A percentile compares a stretch with the other conserved stretches of the same genome.
These are phyloP conservation scores for Musca vetustissima DNA, from an alignment of 1,140 invertebrate species.

Conservation along the genomic window DNA sequence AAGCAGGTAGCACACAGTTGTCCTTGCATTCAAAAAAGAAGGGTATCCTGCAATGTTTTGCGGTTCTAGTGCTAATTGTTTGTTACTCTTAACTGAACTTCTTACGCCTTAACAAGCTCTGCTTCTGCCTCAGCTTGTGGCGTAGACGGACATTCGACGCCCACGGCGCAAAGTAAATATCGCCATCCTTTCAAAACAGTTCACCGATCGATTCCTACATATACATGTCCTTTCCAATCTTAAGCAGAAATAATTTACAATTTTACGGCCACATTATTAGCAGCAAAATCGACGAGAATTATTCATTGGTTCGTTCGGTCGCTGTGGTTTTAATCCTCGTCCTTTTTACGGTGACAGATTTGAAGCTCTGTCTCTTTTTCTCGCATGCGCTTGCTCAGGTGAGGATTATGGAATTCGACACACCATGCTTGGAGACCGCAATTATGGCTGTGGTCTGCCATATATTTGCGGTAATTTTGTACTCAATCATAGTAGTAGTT, in stretches of 20 bases:
- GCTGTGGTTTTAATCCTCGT: no score
- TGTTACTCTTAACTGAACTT: conserved; percentile 33
- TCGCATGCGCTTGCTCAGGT: not conserved
- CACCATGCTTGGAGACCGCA: conserved; percentile 10
- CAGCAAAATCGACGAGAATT: not conserved
- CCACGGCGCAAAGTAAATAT: no score
- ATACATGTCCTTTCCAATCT: not conserved
- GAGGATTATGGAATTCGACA: not conserved
- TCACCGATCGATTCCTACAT: not conserved
- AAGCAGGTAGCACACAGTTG: not conserved
- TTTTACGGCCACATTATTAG: conserved; percentile 12
- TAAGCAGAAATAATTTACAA: not conserved
- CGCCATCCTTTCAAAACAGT: not conserved
- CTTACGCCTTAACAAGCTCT: conserved; percentile 16
- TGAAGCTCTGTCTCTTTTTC: not conserved
- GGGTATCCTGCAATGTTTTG: conserved; percentile 32
- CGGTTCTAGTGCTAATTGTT: conserved; percentile 52
- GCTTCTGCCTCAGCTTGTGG: not conserved
- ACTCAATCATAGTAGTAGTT: not conserved
- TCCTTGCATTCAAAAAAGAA: not conserved
- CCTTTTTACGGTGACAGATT: no score
- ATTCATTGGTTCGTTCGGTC: not conserved
- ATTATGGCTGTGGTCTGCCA: conserved; percentile 13
- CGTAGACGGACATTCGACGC: no score
- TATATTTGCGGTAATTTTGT: conserved; percentile 20